Evolutionary conservation across 1,140 invertebrate species (phyloP).

Genomic region (Agraylea sexmaculata): DNA sequence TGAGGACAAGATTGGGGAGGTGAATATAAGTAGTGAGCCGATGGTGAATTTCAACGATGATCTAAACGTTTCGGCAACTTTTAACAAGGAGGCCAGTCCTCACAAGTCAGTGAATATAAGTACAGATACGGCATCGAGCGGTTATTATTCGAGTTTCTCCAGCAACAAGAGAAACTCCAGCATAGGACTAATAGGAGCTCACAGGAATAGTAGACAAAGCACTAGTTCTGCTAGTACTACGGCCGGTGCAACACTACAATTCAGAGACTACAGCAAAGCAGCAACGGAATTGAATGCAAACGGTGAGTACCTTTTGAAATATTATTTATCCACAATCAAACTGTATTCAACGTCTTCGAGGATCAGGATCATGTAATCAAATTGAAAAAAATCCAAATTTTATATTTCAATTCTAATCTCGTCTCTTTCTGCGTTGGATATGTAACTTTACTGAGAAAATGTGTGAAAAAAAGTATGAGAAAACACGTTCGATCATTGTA

Average conservation of each 20-base stretch:
- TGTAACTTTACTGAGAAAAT: too few relatives aligned
- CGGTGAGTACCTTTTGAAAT: constrained; percentile 26
- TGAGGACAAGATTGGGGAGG: constrained; percentile 50
- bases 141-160: constrained; percentile 34
- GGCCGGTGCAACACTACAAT: constrained; percentile 15
- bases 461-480: too few relatives aligned
- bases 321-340: too few relatives aligned
- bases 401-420: too few relatives aligned
- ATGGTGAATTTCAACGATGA: constrained; percentile 18
- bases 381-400: too few relatives aligned
- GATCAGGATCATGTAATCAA: too few relatives aligned
- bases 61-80: constrained; percentile 10
- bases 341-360: too few relatives aligned
- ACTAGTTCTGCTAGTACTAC: constrained; percentile 32
- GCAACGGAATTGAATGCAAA: constrained; percentile 38
- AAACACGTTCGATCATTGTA: too few relatives aligned
- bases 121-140: constrained; percentile 37
- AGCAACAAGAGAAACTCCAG: constrained; percentile 34
- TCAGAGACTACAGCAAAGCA: constrained; percentile 32
- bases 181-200: constrained; percentile 21
- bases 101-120: constrained; percentile 37
- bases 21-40: constrained; percentile 26
- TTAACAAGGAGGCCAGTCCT: constrained; percentile 37
- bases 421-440: too few relatives aligned
- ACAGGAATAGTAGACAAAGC: constrained; percentile 32